These are phyloP conservation scores for Caenorhabditis macrosperma DNA, from an alignment of 2,888 invertebrate species.

Conservation along the genomic window DNA sequence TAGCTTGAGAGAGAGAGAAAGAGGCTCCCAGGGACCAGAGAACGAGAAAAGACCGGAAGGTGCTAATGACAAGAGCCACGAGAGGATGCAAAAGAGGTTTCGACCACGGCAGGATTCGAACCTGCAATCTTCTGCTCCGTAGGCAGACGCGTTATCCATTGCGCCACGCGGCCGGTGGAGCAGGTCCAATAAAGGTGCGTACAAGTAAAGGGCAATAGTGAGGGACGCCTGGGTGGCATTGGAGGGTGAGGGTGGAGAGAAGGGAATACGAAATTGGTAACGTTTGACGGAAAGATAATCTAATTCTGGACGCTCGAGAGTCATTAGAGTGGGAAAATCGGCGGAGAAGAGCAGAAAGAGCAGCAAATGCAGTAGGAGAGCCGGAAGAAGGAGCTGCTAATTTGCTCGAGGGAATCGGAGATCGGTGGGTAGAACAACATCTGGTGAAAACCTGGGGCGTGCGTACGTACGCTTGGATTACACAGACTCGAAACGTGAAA, in stretches of 20 bases:
- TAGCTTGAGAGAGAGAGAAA: not conserved
- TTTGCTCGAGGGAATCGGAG: constrained; percentile 43
- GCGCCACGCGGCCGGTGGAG: constrained; percentile 68
- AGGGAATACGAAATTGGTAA: constrained; percentile 15
- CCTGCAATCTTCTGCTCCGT: constrained; percentile 81
- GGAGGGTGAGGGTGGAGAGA: not conserved
- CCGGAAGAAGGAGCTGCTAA: constrained; percentile 32
- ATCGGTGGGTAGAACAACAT: constrained; percentile 47
- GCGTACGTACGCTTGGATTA: constrained; percentile 14
- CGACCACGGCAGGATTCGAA: constrained; percentile 80
- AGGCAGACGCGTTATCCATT: constrained; percentile 80
- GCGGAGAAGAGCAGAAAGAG: not conserved
- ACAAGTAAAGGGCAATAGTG: not conserved
- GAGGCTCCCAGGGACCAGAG: constrained; percentile 13
- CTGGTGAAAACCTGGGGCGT: constrained; percentile 29
- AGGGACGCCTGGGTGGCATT: too few relatives aligned
- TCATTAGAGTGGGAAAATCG: constrained; percentile 52
- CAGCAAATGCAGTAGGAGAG: not conserved
- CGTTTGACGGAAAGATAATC: constrained; percentile 26
- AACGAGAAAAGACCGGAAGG: constrained; percentile 27
- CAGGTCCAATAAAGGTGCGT: not conserved
- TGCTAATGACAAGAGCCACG: constrained; percentile 11
- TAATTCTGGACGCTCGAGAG: constrained; percentile 42
- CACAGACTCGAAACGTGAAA: constrained; percentile 46
- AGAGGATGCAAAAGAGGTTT: constrained; percentile 34